These are phyloP conservation scores for Erannis defoliaria DNA, from an alignment of 2,888 invertebrate species.

Conservation along the genomic window DNA sequence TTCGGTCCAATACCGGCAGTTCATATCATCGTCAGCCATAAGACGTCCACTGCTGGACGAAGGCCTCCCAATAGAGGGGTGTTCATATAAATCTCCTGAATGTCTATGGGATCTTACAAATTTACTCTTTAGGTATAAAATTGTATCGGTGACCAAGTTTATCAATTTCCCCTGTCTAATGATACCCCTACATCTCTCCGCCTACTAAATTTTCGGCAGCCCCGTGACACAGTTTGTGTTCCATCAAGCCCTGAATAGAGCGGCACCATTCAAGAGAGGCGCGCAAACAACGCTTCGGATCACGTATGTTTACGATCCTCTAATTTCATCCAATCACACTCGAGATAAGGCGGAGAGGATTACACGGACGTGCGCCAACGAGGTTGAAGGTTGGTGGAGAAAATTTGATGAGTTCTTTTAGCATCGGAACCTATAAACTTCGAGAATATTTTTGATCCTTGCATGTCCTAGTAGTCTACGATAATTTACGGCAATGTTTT, in stretches of 20 bases:
- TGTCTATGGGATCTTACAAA: no score
- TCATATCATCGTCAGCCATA: no score
- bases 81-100: no score
- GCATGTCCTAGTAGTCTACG: not conserved
- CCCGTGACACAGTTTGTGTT: slow-evolving; percentile 82
- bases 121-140: no score
- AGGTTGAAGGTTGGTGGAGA: not conserved
- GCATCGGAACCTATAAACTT: not conserved
- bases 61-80: no score
- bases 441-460: not conserved
- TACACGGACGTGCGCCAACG: slow-evolving; percentile 23
- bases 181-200: slow-evolving; percentile 3
- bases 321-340: slow-evolving; percentile 74
- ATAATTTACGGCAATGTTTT: no score
- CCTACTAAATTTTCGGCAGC: slow-evolving; percentile 71
- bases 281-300: slow-evolving; percentile 67
- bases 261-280: slow-evolving; percentile 67
- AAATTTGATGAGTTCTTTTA: slow-evolving; percentile 9
- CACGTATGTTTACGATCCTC: slow-evolving; percentile 68
- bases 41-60: no score
- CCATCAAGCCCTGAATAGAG: slow-evolving; percentile 77
- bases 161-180: no score
- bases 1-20: no score
- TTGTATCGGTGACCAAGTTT: no score
- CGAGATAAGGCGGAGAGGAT: slow-evolving; percentile 53